Percentiles rank a stretch among this genome's conserved stretches.
phyloP scores from a whole-genome alignment of 2,113 vertebrate genomes.

The Stigmatopora nigra region DNA sequence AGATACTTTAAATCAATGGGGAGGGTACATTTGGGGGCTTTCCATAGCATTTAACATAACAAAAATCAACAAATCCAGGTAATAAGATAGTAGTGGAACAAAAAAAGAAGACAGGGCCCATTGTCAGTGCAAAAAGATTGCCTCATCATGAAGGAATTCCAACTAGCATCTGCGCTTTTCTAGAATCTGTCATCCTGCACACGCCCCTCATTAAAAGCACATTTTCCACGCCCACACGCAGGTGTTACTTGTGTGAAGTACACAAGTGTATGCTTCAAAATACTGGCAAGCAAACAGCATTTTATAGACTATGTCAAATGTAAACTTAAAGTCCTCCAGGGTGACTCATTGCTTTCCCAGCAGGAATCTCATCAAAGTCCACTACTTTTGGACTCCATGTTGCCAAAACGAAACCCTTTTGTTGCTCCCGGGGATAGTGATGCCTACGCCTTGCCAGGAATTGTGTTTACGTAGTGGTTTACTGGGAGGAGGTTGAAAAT shows the following conservation, averaged over 20 bases:
- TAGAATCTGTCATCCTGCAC: conserved; percentile 25
- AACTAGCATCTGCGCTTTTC: conserved; percentile 23
- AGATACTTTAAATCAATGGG: not conserved
- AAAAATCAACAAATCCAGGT: not conserved
- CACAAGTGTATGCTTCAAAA: not conserved
- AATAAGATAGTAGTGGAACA: not conserved
- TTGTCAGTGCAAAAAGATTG: conserved; percentile 22
- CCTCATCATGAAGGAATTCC: not conserved
- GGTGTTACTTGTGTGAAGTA: not conserved
- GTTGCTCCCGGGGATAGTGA: conserved; percentile 16
- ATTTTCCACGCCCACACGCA: not conserved
- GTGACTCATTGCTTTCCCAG: conserved; percentile 30
- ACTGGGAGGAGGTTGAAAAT: conserved; percentile 13
- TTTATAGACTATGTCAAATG: not conserved
- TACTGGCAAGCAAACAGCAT: not conserved
- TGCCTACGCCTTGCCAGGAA: conserved; percentile 20
- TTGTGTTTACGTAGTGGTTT: conserved; percentile 17
- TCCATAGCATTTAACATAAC: not conserved
- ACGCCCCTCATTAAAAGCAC: not conserved
- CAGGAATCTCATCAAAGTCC: conserved; percentile 22
- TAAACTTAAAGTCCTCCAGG: not conserved
- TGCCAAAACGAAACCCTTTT: conserved; percentile 40
- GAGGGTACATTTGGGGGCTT: not conserved
- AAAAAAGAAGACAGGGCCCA: not conserved
- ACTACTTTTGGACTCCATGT: not conserved